These are phyloP conservation scores for Planiliza haematocheilus DNA, from an alignment of 2,113 vertebrate species.

Conservation along the genomic window DNA sequence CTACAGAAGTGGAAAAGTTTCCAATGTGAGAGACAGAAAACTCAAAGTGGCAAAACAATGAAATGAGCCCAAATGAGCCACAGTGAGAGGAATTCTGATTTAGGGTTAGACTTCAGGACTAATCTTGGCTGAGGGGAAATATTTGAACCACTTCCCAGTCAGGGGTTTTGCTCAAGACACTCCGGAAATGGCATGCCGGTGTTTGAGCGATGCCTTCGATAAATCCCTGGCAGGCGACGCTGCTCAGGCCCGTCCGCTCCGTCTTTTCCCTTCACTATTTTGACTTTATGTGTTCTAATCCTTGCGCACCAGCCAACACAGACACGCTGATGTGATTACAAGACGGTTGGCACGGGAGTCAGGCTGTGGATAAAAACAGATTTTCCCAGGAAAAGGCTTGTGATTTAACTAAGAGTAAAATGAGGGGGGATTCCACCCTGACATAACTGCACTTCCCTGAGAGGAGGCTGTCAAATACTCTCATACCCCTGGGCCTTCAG, in stretches of 20 bases:
- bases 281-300: conserved; percentile 34
- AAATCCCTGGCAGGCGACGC: conserved; percentile 30
- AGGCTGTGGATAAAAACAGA: conserved; percentile 37
- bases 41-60: conserved; percentile 30
- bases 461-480: conserved; percentile 2
- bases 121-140: conserved; percentile 39
- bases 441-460: conserved; percentile 20
- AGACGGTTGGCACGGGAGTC: conserved; percentile 32
- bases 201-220: conserved; percentile 46
- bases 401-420: conserved; percentile 27
- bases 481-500: neutral
- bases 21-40: neutral
- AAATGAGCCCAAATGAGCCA: neutral
- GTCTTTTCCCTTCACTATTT: conserved; percentile 35
- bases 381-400: conserved; percentile 54
- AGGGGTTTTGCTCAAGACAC: conserved; percentile 28
- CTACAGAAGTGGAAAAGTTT: neutral
- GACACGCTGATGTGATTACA: conserved; percentile 54
- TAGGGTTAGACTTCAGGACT: conserved; percentile 19
- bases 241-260: conserved; percentile 29
- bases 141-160: conserved; percentile 47
- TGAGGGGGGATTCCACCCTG: conserved; percentile 33
- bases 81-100: conserved; percentile 33
- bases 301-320: conserved; percentile 16
- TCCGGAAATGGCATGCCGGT: conserved; percentile 44